A percentile compares a stretch with the other conserved stretches of the same genome.
Conservation (phyloP, 2,888 invertebrate species). For the Pomacea canaliculata region DNA sequence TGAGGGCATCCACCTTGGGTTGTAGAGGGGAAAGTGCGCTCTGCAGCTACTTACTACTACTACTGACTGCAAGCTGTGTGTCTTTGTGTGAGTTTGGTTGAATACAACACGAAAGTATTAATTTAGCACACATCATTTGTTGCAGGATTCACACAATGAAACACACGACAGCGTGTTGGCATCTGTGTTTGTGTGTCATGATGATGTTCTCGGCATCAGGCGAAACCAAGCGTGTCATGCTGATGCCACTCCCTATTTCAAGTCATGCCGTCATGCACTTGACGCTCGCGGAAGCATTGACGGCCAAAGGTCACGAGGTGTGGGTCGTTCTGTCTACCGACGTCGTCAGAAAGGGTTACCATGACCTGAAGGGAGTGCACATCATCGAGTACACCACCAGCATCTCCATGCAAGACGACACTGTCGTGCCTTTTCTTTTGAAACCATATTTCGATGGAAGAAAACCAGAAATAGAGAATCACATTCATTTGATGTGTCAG, state of each 20-base stretch:
- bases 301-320: not conserved
- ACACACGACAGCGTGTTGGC: no score
- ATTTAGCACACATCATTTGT: no score
- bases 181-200: no score
- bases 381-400: slow-evolving; percentile 10
- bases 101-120: no score
- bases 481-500: not conserved
- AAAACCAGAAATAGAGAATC: not conserved
- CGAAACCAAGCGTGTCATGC: not conserved
- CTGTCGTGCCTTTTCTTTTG: not conserved
- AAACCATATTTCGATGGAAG: not conserved
- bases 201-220: no score
- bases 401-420: not conserved
- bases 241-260: not conserved
- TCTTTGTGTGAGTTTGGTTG: no score
- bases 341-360: not conserved
- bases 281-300: not conserved
- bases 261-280: not conserved
- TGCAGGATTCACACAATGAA: no score
- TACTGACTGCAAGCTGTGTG: no score
- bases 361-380: not conserved
- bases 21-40: no score
- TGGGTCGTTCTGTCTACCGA: not conserved
- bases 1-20: no score
- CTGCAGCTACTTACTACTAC: no score